Evolutionary conservation across 2,888 invertebrate genomes (phyloP), one percentile per base, ranked within the genome.

Genomic region (Coelopa pilipes): DNA sequence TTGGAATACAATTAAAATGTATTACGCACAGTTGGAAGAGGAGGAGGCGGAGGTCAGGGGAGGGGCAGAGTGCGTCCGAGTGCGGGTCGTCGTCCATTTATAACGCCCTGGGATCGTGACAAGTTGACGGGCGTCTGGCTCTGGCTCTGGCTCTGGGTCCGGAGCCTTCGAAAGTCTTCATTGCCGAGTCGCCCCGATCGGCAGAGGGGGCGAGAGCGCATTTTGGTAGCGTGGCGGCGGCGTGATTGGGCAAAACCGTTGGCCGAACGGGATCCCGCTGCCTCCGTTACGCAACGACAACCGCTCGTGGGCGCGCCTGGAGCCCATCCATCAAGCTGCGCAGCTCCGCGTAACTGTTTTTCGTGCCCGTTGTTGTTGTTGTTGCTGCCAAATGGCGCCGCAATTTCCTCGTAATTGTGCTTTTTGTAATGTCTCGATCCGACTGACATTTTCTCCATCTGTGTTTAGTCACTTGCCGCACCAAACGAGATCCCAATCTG

Each of bases 1-100:
- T 84, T 83, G 84, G 82, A 84, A 84, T 81, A 82, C 82, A 82
- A 82, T 84, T 82, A 84, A 84, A 82, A 82, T 81, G 83, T 84
- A 84, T 81, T 84, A 80, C 81, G 57, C 45, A 19, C 59, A 24
- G 47, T 9, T n/a, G 13, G 45, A 45, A 70, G 24, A 50, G 17
- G 24, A 11, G 50, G 21, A 12, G 15, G 9, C 10, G 46, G 17
- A 45, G 17, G 34, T 63, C 46, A 12, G 47, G 57, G n/a, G 63
- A 62, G 12, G 11, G 19, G 50, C 53, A 46, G 34, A 34, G 34
- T 7, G 34, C 34, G 34, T 34, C 34, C 7, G 34, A 34, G 34
- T 34, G 2, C 34, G 34, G 34, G 34, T 34, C 34, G 34, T 4
- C 34, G 34, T 34, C n/a, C 50, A 66, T 74, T 74, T 70, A 70